Conservation (phyloP, 2,113 vertebrate species). For the Petromus typicus region DNA sequence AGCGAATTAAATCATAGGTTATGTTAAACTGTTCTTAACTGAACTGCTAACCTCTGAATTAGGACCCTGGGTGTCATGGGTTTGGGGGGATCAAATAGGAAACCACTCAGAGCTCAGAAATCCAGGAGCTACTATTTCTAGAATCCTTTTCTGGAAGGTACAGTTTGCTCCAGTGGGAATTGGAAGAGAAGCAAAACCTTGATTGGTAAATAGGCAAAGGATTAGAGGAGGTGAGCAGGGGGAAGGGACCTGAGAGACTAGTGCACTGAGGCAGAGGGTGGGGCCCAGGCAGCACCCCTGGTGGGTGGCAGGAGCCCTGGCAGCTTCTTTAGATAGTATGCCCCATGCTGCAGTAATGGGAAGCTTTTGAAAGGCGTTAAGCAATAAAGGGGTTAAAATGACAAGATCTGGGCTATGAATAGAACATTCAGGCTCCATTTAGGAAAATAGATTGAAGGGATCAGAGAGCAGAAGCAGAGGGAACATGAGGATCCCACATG, state of each 20-base stretch:
- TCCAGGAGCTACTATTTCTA: not conserved
- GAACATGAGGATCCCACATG: not conserved
- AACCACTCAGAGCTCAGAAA: not conserved
- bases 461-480: not conserved
- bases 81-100: not conserved
- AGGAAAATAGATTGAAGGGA: not conserved
- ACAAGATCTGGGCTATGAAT: not conserved
- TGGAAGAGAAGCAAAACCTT: not conserved
- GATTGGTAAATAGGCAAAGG: not conserved
- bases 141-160: not conserved
- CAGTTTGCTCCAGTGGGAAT: not conserved
- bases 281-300: not conserved
- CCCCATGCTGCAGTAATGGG: not conserved
- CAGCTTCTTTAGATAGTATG: not conserved
- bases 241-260: too few species aligned
- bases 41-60: not conserved
- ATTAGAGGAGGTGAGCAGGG: not conserved
- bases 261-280: rapidly evolving
- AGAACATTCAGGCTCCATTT: not conserved
- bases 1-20: not conserved
- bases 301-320: not conserved
- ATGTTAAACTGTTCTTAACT: not conserved
- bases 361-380: not conserved
- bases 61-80: too few species aligned
- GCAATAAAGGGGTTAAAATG: not conserved